phyloP scores from a whole-genome alignment of 2,888 invertebrate species.

The Aplocera efformata region DNA sequence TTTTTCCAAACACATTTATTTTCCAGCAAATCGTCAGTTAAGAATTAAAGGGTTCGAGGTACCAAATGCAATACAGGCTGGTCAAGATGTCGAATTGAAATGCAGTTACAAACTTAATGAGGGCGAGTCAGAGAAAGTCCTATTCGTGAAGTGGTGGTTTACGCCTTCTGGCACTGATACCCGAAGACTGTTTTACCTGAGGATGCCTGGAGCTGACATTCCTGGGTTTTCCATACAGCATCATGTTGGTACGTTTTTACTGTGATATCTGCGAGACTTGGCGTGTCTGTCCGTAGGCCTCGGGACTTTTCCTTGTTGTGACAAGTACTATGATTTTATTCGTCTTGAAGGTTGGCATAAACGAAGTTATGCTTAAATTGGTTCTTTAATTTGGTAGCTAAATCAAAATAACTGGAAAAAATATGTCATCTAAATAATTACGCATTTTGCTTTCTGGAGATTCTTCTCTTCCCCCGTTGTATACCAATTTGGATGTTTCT shows the following conservation, averaged over 20 bases:
- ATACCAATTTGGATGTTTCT: too few species aligned
- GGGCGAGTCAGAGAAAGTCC: slow-evolving; percentile 33
- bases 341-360: too few species aligned
- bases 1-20: neutral
- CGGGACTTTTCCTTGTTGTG: too few species aligned
- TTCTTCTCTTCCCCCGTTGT: too few species aligned
- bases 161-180: slow-evolving; percentile 40
- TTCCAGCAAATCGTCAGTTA: slow-evolving; percentile 57
- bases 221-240: slow-evolving; percentile 32
- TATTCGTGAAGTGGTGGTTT: slow-evolving; percentile 67
- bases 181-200: slow-evolving; percentile 51
- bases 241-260: slow-evolving; percentile 40
- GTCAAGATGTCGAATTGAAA: slow-evolving; percentile 45
- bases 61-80: slow-evolving; percentile 45
- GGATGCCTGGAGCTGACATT: slow-evolving; percentile 39
- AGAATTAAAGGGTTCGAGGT: slow-evolving; percentile 58
- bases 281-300: too few species aligned
- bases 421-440: too few species aligned
- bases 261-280: too few species aligned
- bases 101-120: slow-evolving; percentile 43
- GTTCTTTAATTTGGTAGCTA: too few species aligned
- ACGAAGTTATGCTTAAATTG: too few species aligned
- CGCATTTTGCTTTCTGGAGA: too few species aligned
- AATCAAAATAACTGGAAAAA: too few species aligned
- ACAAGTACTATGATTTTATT: too few species aligned